These are phyloP conservation scores for Drosophila niveifrons DNA, from an alignment of 2,888 invertebrate species.

Conservation along the genomic window DNA sequence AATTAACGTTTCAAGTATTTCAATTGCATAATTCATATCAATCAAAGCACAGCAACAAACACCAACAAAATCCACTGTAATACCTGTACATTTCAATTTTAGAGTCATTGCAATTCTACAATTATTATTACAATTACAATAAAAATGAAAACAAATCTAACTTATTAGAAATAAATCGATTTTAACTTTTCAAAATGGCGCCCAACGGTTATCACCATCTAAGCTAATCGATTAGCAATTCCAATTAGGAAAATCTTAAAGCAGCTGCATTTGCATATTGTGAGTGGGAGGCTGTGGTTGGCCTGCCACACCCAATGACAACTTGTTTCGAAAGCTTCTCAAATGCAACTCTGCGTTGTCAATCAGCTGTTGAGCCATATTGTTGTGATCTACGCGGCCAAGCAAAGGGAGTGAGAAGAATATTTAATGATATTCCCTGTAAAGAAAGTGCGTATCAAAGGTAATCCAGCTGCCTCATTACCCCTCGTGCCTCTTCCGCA, in stretches of 20 bases:
- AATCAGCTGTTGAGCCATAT: conserved; percentile 39
- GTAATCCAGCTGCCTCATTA: not conserved
- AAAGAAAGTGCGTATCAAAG: not conserved
- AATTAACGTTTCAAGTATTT: conserved; percentile 32
- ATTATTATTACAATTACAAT: conserved; percentile 34
- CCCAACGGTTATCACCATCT: conserved; percentile 27
- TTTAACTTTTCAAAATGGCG: conserved; percentile 33
- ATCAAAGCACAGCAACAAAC: conserved; percentile 46
- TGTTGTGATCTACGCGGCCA: not conserved
- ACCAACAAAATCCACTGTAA: conserved; percentile 32
- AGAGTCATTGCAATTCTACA: conserved; percentile 59
- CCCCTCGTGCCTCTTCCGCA: conserved; percentile 23
- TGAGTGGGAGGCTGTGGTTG: conserved; percentile 24
- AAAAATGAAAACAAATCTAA: conserved; percentile 41
- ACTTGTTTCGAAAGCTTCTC: conserved; percentile 17
- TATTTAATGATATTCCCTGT: not conserved
- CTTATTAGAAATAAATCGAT: conserved; percentile 15
- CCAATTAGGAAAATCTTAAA: conserved; percentile 13
- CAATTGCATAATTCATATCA: conserved; percentile 60
- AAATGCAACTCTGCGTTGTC: conserved; percentile 36
- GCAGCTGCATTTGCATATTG: conserved; percentile 12
- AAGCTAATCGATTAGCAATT: conserved; percentile 13
- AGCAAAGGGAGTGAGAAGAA: not conserved
- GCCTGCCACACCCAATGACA: conserved; percentile 37
- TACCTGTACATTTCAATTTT: conserved; percentile 65